Conservation (phyloP, 2,888 invertebrate species). For the Aphidoletes aphidimyza region DNA sequence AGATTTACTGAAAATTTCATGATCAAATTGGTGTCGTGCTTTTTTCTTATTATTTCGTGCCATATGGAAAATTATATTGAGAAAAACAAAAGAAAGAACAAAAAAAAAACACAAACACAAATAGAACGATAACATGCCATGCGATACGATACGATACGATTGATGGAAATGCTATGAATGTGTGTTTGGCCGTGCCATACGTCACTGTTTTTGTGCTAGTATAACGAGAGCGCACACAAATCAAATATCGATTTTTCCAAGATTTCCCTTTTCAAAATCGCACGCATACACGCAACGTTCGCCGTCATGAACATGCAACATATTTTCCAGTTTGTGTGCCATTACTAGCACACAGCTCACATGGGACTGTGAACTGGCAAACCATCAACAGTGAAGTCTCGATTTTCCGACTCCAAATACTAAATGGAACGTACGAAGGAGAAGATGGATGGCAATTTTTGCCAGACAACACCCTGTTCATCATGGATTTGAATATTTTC, state of each 20-base stretch:
- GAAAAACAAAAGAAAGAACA: no score
- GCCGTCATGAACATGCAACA: background rate
- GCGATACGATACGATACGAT: background rate
- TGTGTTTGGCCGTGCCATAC: background rate
- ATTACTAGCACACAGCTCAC: background rate
- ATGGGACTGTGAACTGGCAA: background rate
- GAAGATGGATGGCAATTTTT: background rate
- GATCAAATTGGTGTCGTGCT: background rate
- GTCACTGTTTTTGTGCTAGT: constrained; percentile 34
- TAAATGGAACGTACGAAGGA: background rate
- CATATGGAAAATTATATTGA: constrained; percentile 42
- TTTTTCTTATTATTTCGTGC: background rate
- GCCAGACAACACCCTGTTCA: background rate
- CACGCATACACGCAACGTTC: background rate
- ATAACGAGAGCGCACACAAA: background rate
- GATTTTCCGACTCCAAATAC: background rate
- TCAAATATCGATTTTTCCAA: constrained; percentile 44
- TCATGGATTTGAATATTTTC: background rate
- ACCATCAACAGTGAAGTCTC: background rate
- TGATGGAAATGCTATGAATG: background rate
- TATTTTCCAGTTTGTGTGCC: no score
- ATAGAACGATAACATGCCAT: background rate
- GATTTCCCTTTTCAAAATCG: constrained; percentile 42
- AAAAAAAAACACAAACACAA: no score
- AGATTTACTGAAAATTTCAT: background rate